Evolutionary conservation across 1,140 invertebrate genomes (phyloP).

Genomic region (Meloidogyne hapla): DNA sequence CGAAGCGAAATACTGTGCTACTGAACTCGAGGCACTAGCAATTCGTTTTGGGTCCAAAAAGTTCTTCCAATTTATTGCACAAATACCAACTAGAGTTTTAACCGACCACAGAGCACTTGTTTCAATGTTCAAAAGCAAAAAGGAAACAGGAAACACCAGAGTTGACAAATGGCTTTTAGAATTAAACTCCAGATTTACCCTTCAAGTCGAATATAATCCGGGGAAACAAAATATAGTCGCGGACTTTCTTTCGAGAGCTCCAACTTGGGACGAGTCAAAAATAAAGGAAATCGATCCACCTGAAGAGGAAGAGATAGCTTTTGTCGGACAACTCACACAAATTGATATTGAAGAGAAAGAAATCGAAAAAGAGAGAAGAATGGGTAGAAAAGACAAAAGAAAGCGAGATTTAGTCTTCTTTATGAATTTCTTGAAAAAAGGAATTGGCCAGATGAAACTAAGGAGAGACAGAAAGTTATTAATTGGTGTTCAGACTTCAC

Average conservation of each 20-base stretch:
- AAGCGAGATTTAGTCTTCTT: neutral
- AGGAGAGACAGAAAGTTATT: neutral
- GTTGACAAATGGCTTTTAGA: conserved; percentile 1
- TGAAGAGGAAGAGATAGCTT: no score
- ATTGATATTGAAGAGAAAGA: neutral
- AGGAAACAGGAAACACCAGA: neutral
- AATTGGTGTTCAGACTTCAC: neutral
- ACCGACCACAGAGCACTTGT: conserved; percentile 7
- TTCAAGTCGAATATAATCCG: neutral
- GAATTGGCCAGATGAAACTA: neutral
- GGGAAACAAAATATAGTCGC: neutral
- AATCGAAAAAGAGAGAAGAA: neutral
- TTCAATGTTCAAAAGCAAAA: conserved; percentile 7
- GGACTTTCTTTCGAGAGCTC: neutral
- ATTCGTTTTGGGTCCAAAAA: conserved; percentile 11
- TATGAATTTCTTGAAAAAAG: neutral
- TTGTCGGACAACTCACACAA: neutral
- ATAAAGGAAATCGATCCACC: neutral
- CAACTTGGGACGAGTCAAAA: neutral
- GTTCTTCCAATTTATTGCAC: conserved; percentile 12
- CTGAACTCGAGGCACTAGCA: conserved; percentile 18
- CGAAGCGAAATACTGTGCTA: conserved; percentile 4
- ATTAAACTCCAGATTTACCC: neutral
- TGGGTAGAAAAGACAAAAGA: neutral
- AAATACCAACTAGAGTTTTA: neutral